Base-by-base conservation (phyloP, 2,113 vertebrate genomes). In the Sceloporus tristichus region DNA sequence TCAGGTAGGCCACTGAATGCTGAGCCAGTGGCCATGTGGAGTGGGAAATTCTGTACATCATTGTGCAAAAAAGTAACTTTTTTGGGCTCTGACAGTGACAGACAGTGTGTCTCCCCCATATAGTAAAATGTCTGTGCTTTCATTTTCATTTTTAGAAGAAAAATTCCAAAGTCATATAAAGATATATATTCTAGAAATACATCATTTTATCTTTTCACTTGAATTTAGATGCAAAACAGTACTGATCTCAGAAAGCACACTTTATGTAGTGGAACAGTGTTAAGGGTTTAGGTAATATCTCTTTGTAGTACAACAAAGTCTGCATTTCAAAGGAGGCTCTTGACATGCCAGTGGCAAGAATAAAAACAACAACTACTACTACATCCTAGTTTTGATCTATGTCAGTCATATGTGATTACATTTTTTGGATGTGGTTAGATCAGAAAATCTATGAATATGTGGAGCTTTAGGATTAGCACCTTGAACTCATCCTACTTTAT, bases 341-440 rank as follows among this genome's bases (percentile, higher is more conserved):
- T 92, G 68, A 75, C 21, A 73, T 76, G 1, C 13, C 88, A 53
- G 70, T 4, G 9, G 48, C 1, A 11, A 29, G 89, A 74, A 82
- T 92, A 89, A 29, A 54, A 79, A 66, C 14, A 87, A 56, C 79
- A 93, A 91, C 34, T 1, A 34, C 8, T 70, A 85, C 84, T 2
- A 11, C 1, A 9, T 54, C 80, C 74, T 54, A 87, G 11, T 42
- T 94, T 90, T 91, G 87, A 92, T 88, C 74, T 85, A 82, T 2
- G 19, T 1, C 62, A 23, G 54, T 4, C 16, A 77, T 5, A 11
- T 78, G 48, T 79, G 90, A 79, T 42, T 3, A 86, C 68, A 91
- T 0, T 38, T 79, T 70, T 90, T 91, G 40, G 86, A 0, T 53
- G 11, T 54, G 34, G 18, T 71, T 7, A 73, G 9, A 0, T 5